A percentile compares a stretch with the other conserved stretches of the same genome.
Evolutionary conservation across 2,797 vertebrate species (phyloP).

Genomic region (Brotogeris chrysoptera): DNA sequence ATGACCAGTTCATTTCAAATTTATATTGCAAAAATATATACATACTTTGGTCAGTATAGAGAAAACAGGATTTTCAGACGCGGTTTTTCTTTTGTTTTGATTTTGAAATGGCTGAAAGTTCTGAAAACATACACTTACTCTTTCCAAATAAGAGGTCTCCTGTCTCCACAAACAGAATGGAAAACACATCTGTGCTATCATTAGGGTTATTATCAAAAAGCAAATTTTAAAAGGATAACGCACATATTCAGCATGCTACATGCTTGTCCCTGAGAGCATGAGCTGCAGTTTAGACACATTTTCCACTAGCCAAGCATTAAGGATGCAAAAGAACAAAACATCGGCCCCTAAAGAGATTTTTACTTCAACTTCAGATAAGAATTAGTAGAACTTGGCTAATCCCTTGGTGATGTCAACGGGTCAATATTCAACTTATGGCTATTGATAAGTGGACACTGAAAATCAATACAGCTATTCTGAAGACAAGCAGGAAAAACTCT

Average conservation of each 20-base stretch:
- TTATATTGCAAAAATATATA: background rate
- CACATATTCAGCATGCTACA: background rate
- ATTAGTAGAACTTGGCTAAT: background rate
- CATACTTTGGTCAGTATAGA: background rate
- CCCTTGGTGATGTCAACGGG: background rate
- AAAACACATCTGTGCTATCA: background rate
- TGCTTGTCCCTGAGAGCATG: background rate
- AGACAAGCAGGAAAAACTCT: background rate
- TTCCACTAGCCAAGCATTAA: background rate
- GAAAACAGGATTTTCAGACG: background rate
- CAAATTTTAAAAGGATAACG: background rate
- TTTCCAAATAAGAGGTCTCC: background rate
- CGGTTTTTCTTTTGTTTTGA: background rate
- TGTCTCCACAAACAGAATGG: background rate
- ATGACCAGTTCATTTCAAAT: background rate
- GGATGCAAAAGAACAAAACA: background rate
- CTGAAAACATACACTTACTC: background rate
- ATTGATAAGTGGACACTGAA: background rate
- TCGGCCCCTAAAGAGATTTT: fast-evolving
- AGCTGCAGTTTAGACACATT: background rate
- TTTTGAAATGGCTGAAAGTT: background rate
- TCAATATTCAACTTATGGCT: background rate
- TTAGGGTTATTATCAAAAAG: background rate
- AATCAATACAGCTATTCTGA: background rate
- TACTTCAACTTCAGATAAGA: background rate